Conservation (phyloP, 1,140 invertebrate species). For the Tetragonula clypearis region DNA sequence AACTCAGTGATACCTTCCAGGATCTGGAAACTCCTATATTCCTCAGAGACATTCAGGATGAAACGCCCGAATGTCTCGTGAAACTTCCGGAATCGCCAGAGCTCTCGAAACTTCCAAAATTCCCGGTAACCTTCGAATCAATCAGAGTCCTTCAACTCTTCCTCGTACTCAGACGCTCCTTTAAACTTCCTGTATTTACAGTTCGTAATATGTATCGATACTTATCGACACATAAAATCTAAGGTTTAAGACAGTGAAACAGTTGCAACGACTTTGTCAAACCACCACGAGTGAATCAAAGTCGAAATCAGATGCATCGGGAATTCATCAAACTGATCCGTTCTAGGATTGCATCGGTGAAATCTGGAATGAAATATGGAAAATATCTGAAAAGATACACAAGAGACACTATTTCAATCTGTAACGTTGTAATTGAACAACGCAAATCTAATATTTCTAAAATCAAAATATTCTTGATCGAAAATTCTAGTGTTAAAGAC, state of each 20-base stretch:
- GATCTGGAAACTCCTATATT: neutral
- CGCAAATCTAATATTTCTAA: too few relatives aligned
- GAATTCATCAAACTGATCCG: too few relatives aligned
- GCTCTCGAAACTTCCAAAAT: constrained; percentile 29
- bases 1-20: neutral
- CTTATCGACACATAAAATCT: neutral
- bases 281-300: too few relatives aligned
- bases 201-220: neutral
- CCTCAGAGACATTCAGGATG: constrained; percentile 3
- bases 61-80: neutral
- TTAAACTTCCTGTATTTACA: neutral
- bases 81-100: constrained; percentile 10
- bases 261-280: too few relatives aligned
- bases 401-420: too few relatives aligned
- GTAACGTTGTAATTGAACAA: too few relatives aligned
- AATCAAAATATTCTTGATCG: too few relatives aligned
- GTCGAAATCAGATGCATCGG: too few relatives aligned
- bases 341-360: neutral
- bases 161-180: neutral
- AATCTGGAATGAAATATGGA: neutral
- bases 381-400: neutral
- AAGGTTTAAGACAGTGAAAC: too few relatives aligned
- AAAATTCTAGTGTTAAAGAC: too few relatives aligned
- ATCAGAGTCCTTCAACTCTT: constrained; percentile 1
- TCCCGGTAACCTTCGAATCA: constrained; percentile 21